phyloP scores from a whole-genome alignment of 92 coral and sea anemone genomes.

The Phenganax subtilis region DNA sequence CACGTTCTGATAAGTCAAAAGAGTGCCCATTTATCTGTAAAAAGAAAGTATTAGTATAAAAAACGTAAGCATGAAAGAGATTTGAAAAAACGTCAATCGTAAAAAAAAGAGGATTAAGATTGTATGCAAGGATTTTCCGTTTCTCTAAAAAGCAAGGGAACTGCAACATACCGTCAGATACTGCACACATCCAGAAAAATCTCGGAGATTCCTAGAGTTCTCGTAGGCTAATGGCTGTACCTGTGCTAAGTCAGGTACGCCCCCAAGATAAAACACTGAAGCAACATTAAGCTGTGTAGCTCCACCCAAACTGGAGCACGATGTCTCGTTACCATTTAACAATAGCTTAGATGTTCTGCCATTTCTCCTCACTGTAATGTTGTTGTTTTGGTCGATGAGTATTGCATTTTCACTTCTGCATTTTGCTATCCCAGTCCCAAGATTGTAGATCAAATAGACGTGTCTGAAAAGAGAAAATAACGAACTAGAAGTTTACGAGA shows the following conservation, averaged over 20 bases:
- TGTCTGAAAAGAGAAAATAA: constrained; percentile 38
- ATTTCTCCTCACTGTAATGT: constrained; percentile 52
- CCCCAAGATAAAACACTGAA: constrained; percentile 78
- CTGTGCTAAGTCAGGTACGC: constrained; percentile 67
- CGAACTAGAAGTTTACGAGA: background rate
- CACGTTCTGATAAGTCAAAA: constrained; percentile 49
- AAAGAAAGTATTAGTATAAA: background rate
- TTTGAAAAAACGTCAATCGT: background rate
- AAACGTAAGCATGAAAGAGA: background rate
- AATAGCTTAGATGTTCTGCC: constrained; percentile 45
- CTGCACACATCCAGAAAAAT: constrained; percentile 72
- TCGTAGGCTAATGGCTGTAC: constrained; percentile 63
- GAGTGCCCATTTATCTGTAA: constrained; percentile 52
- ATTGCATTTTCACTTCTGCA: constrained; percentile 52
- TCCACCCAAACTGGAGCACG: constrained; percentile 49
- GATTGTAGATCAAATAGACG: constrained; percentile 70
- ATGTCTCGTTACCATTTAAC: constrained; percentile 46
- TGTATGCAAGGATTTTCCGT: background rate
- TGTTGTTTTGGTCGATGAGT: constrained; percentile 50
- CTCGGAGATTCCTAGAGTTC: constrained; percentile 51
- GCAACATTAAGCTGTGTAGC: constrained; percentile 70
- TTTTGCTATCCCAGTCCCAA: constrained; percentile 71
- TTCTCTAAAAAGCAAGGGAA: background rate
- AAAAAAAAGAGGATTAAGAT: background rate
- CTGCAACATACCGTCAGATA: constrained; percentile 55